A percentile compares a stretch with the other conserved stretches of the same genome.
Evolutionary conservation across 2,888 invertebrate genomes (phyloP).

Genomic region (Ochropacha duplaris): DNA sequence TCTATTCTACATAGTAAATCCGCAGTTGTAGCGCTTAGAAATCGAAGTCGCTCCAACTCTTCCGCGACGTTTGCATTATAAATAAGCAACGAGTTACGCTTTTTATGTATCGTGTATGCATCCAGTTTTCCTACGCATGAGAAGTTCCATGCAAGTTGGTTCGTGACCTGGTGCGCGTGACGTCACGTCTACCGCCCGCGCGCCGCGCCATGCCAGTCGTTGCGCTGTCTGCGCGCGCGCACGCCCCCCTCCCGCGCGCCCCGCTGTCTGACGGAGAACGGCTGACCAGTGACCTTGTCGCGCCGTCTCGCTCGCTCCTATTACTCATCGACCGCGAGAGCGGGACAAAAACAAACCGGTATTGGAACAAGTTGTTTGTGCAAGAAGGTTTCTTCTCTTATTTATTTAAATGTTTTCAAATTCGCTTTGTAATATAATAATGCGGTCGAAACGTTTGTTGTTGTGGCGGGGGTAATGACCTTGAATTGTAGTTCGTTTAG

Average conservation of each 20-base stretch:
- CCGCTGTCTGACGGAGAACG: conserved; percentile 75
- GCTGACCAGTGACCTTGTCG: conserved; percentile 81
- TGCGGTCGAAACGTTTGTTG: conserved; percentile 57
- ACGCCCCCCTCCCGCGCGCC: conserved; percentile 56
- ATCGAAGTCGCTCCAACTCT: conserved; percentile 23
- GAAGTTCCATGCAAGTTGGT: conserved; percentile 60
- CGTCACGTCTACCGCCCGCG: conserved; percentile 60
- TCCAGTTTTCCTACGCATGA: conserved; percentile 74
- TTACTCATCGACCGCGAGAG: conserved; percentile 39
- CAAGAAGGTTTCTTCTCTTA: conserved; percentile 74
- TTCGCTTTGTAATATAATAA: conserved; percentile 70
- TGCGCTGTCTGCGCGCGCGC: conserved; percentile 75
- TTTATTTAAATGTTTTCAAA: conserved; percentile 76
- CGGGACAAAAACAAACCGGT: conserved; percentile 56
- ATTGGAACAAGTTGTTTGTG: conserved; percentile 70
- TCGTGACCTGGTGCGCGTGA: conserved; percentile 61
- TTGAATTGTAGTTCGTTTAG: conserved; percentile 58
- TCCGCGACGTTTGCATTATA: conserved; percentile 47
- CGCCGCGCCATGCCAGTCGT: conserved; percentile 54
- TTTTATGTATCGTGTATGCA: conserved; percentile 58
- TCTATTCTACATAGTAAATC: too few species aligned
- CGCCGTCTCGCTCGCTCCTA: conserved; percentile 56
- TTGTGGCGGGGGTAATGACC: conserved; percentile 70
- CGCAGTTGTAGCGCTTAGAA: background rate
- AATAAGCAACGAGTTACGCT: conserved; percentile 49